Percentiles rank a stretch among this genome's conserved stretches.
phyloP scores from a whole-genome alignment of 2,888 invertebrate genomes.

The Erynnis tages region DNA sequence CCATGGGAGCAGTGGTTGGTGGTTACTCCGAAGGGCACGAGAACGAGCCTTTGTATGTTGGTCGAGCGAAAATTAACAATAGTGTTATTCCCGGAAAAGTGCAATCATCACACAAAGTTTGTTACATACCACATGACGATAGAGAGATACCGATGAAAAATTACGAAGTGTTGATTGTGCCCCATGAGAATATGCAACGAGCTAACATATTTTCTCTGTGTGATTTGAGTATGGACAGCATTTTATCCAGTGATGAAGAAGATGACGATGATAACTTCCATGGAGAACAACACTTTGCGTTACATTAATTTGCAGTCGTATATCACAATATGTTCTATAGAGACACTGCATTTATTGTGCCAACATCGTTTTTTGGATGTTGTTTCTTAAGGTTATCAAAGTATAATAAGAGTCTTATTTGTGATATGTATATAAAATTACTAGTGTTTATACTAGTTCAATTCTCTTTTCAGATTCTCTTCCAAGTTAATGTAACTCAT shows the following conservation, averaged over 20 bases:
- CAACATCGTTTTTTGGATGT: too few species aligned
- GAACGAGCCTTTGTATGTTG: slow-evolving; percentile 7
- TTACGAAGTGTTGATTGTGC: slow-evolving; percentile 13
- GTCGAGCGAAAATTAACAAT: slow-evolving; percentile 61
- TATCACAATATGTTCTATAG: too few species aligned
- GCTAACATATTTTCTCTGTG: slow-evolving; percentile 1
- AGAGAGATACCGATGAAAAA: not conserved
- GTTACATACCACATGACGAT: slow-evolving; percentile 84
- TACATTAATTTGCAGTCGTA: too few species aligned
- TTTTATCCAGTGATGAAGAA: not conserved
- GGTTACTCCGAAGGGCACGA: slow-evolving; percentile 74
- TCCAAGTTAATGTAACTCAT: too few species aligned
- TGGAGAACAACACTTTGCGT: not conserved
- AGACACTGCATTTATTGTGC: too few species aligned
- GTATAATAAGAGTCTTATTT: too few species aligned
- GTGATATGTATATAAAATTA: too few species aligned
- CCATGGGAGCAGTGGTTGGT: slow-evolving; percentile 85
- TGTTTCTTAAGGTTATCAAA: too few species aligned
- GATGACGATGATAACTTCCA: not conserved
- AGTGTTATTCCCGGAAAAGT: slow-evolving; percentile 91
- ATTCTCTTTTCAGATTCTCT: too few species aligned
- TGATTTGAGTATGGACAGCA: not conserved
- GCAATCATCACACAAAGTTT: slow-evolving; percentile 83
- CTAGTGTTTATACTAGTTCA: too few species aligned
- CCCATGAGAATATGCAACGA: slow-evolving; percentile 1